Evolutionary conservation across 2,113 vertebrate genomes (phyloP).

Genomic region (Prionailurus viverrinus): DNA sequence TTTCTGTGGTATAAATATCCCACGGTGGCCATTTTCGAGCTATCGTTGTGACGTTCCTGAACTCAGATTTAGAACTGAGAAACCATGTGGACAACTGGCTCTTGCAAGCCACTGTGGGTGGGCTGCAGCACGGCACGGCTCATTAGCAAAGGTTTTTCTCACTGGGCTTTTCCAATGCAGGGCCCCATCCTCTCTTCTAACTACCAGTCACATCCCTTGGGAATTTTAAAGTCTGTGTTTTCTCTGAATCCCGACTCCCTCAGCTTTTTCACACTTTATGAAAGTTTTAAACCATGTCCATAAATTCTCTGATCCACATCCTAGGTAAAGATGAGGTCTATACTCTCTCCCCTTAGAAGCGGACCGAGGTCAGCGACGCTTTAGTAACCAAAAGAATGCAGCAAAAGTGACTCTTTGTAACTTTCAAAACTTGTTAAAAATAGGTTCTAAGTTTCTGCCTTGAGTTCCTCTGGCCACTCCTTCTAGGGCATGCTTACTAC

Average conservation of each 20-base stretch:
- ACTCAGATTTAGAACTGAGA: neutral
- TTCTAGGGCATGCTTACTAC: neutral
- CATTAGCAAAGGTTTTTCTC: neutral
- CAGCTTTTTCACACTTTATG: neutral
- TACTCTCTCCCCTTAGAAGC: neutral
- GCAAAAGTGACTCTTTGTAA: neutral
- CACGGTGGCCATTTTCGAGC: neutral
- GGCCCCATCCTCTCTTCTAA: neutral
- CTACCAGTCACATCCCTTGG: neutral
- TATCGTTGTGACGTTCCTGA: neutral
- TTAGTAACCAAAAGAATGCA: neutral
- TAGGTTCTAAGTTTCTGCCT: neutral
- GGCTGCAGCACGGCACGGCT: rapidly evolving
- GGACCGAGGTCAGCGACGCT: neutral
- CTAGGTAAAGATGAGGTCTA: neutral
- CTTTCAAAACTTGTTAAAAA: neutral
- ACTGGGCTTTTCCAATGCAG: neutral
- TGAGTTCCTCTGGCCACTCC: neutral
- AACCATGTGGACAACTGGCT: neutral
- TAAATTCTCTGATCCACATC: neutral
- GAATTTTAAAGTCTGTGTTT: neutral
- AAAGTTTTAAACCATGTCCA: neutral
- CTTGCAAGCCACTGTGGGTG: too few species aligned
- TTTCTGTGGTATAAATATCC: neutral
- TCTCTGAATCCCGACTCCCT: neutral